Evolutionary conservation across 2,888 invertebrate genomes (phyloP).

Genomic region (Parnassius smintheus): DNA sequence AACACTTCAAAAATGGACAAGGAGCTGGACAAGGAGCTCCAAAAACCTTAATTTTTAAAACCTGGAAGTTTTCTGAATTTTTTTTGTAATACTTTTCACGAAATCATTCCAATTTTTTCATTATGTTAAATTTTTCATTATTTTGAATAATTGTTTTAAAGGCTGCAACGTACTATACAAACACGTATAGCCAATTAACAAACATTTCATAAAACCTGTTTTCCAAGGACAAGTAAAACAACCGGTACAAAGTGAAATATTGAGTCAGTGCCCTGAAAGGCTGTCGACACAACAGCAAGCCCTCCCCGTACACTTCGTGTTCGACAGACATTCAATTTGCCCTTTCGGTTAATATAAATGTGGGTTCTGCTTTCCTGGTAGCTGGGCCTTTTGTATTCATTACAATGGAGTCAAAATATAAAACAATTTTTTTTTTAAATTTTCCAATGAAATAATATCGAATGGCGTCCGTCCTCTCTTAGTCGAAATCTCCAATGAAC

Average conservation of each 20-base stretch:
- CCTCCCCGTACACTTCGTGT: conserved; percentile 51
- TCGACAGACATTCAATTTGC: conserved; percentile 73
- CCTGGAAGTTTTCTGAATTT: no score
- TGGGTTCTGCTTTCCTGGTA: conserved; percentile 60
- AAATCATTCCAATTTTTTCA: no score
- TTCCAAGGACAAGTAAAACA: conserved; percentile 38
- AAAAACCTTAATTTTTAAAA: no score
- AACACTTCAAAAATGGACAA: no score
- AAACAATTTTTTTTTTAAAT: conserved; percentile 44
- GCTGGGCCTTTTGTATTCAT: conserved; percentile 56
- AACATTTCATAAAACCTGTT: conserved; percentile 5
- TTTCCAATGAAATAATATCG: conserved; percentile 30
- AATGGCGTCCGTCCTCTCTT: neutral
- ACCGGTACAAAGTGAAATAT: conserved; percentile 59
- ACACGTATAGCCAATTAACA: neutral
- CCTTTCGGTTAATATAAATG: conserved; percentile 71
- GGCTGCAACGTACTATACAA: no score
- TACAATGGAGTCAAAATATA: conserved; percentile 62
- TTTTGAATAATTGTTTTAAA: no score
- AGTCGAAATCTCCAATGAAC: no score
- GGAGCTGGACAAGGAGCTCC: no score
- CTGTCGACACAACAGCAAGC: conserved; percentile 58
- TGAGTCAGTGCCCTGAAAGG: conserved; percentile 60
- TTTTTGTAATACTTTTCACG: no score
- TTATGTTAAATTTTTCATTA: no score